Base-by-base conservation (phyloP, 2,888 invertebrate species). In the Eledone cirrhosa region DNA sequence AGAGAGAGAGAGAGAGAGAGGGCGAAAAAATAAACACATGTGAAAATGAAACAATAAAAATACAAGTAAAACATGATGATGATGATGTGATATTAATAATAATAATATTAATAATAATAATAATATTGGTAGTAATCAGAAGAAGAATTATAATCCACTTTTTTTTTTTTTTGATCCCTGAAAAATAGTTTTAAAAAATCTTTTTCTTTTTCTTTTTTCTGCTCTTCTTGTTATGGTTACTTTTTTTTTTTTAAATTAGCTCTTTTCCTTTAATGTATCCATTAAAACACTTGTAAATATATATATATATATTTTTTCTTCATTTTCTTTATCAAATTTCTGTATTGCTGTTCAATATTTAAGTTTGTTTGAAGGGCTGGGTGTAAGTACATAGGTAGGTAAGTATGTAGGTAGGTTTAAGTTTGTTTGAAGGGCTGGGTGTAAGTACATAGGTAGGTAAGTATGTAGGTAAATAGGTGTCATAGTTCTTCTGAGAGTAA, bases 111-210 rank as follows among this genome's bases (percentile, higher is more conserved):
- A 33, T 33, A 33, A 33, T 33, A 8, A 41, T 41, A 3, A 41
- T 41, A 41, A 41, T 41, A 41, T 8, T 41, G 11, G 11, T 2
- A 11, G 5, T 41, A 41, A 11, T 41, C 5, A 11, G 14, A 22
- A 3, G 19, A 69, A 31, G 41, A 69, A 69, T 33, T 33, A 13
- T 33, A 69, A 69, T 33, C 31, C 13, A 33, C n/a, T 72, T 72
- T 72, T n/a, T 13, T n/a, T 33, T n/a, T 72, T 72, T 31, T 19
- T 72, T 41, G 41, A 72, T 41, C 31, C 72, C 72, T 72, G 72
- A 72, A 72, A 67, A 72, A 72, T 72, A 72, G 41, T 72, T 72
- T n/a, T 11, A 41, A 41, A 41, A 41, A 33, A 72, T 33, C 13
- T 31, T 72, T 65, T 65, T 65, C 24, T 65, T 65, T 67, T 24